Base-by-base conservation (phyloP, 2,797 vertebrate genomes). In the Falco cherrug region DNA sequence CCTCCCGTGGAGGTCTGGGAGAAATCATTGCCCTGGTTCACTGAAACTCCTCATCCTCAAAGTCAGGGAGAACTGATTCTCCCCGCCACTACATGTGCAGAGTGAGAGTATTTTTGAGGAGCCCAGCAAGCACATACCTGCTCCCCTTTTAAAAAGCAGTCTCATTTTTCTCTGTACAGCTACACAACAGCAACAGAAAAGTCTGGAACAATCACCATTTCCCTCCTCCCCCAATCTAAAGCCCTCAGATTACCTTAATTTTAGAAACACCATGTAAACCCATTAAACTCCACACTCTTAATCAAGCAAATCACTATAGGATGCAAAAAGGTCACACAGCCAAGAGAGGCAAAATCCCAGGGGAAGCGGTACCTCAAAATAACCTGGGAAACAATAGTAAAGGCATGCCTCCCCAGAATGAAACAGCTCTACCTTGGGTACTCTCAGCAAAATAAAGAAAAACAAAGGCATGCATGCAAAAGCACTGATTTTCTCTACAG, bases 381-480 rank as follows among this genome's bases (percentile, higher is more conserved):
- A 95, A 95, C 67, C 85, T 71, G 35, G 15, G 88, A 71, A 83
- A 94, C 92, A 95, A 92, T 92, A 59, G 87, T 29, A 26, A 59
- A 68, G 59, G 56, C 90, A 17, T 17, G 0, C 71, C 78, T 89
- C n/a, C 9, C 64, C 10, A 60, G 48, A 85, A 90, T 31, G 51
- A 68, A 68, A 41, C n/a, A 5, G 79, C 54, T 31, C 89, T 65
- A 56, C 69, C 76, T 78, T 7, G 84, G 93, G 67, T 90, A 89
- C 90, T 90, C 83, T 35, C 75, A 93, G 78, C 71, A 95, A 94
- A 96, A 94, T 81, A 94, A 85, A 87, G 78, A 35, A 82, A 83
- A 89, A 93, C 94, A 96, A 95, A 97, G 91, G 81, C 93, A 63
- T 16, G 53, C 65, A 54, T 47, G 75, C 76, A 87, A 83, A 95